A percentile compares a stretch with the other conserved stretches of the same genome.
Conservation (phyloP, 2,888 invertebrate species). For the Chorisops tibialis region DNA sequence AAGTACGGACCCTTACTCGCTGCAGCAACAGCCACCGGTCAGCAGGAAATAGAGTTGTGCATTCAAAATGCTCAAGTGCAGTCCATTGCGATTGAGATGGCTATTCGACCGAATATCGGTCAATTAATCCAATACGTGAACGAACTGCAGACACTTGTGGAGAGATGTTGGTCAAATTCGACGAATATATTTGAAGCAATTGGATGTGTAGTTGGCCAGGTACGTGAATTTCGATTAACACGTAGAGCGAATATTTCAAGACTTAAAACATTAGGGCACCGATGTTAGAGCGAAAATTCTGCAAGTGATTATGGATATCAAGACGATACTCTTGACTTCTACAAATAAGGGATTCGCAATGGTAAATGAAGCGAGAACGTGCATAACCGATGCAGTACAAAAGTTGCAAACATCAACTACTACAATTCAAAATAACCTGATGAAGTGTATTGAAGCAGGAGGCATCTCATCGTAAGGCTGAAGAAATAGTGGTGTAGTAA, state of each 20-base stretch:
- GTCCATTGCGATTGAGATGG: background rate
- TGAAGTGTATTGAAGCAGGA: slow-evolving; percentile 9
- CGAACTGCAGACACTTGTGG: background rate
- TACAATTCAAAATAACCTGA: background rate
- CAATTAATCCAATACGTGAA: background rate
- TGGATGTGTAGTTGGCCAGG: slow-evolving; percentile 12
- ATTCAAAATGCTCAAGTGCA: background rate
- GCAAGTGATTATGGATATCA: background rate
- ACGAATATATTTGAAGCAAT: slow-evolving; percentile 12
- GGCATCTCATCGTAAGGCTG: too few species aligned
- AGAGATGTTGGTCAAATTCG: background rate
- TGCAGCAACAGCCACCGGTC: background rate
- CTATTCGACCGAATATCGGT: slow-evolving; percentile 2
- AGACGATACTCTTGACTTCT: background rate
- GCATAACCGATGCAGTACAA: background rate
- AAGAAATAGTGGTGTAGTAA: too few species aligned
- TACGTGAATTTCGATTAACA: background rate
- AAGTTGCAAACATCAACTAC: background rate
- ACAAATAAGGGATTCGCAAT: slow-evolving; percentile 3
- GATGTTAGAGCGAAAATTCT: background rate
- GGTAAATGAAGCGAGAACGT: background rate
- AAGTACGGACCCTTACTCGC: background rate
- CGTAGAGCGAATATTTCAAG: background rate
- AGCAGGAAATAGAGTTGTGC: background rate
- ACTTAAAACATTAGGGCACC: background rate